Conservation (phyloP, 2,888 invertebrate species). For the Odontocerum albicorne region DNA sequence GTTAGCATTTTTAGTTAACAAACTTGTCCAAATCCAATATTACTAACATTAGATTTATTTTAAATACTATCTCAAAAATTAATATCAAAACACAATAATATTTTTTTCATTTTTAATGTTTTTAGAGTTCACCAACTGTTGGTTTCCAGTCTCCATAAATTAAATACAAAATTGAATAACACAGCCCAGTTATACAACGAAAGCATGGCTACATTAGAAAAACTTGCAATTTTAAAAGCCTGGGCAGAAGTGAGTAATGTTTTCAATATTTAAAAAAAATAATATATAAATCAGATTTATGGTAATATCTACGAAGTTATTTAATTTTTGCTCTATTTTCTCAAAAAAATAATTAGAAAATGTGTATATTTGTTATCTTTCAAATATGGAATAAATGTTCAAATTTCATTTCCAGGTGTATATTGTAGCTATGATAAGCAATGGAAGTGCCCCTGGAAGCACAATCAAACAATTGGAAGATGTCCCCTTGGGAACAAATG, state of each 20-base stretch:
- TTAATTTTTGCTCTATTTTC: no score
- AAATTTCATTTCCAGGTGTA: slow-evolving; percentile 69
- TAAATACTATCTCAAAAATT: no score
- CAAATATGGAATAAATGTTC: neutral
- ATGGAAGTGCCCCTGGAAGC: slow-evolving; percentile 68
- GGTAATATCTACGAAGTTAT: no score
- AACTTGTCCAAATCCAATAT: neutral
- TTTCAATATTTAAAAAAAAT: neutral
- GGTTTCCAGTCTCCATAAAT: slow-evolving; percentile 93
- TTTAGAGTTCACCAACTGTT: slow-evolving; percentile 86
- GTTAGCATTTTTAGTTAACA: no score
- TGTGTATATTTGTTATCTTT: neutral
- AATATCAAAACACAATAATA: no score
- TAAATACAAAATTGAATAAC: slow-evolving; percentile 72
- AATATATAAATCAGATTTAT: no score
- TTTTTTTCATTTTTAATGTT: neutral
- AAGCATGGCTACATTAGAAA: slow-evolving; percentile 94
- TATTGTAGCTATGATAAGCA: slow-evolving; percentile 88
- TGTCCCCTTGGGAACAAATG: slow-evolving; percentile 41
- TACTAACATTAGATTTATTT: neutral
- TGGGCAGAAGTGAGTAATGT: slow-evolving; percentile 83
- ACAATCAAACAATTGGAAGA: slow-evolving; percentile 55
- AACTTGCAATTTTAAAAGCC: slow-evolving; percentile 94
- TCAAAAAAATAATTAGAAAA: no score
- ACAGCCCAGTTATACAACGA: slow-evolving; percentile 87